Percentiles rank a stretch among this genome's conserved stretches.
These are phyloP conservation scores for Dryocosmus kuriphilus DNA, from an alignment of 2,888 invertebrate genomes.

Conservation along the genomic window DNA sequence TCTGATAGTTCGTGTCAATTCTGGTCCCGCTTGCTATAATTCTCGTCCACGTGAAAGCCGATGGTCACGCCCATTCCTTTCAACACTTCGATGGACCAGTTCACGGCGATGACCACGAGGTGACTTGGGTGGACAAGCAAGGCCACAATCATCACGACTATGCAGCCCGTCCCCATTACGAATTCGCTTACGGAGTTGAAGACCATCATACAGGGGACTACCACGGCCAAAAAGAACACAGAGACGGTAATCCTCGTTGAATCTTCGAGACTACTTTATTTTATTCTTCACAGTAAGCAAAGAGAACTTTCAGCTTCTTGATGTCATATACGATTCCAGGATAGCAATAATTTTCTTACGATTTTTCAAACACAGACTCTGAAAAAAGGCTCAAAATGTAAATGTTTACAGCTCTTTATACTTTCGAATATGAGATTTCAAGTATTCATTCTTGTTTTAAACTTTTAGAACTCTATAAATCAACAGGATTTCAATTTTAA, in stretches of 20 bases:
- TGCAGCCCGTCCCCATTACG: constrained; percentile 73
- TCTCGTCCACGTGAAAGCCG: constrained; percentile 49
- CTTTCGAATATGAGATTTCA: constrained; percentile 13
- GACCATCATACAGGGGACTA: constrained; percentile 75
- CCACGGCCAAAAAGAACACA: constrained; percentile 76
- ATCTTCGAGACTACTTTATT: constrained; percentile 13
- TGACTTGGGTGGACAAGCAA: constrained; percentile 72
- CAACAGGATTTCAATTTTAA: constrained; percentile 22
- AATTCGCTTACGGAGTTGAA: constrained; percentile 73
- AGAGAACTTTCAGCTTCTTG: background rate
- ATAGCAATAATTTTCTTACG: constrained; percentile 11
- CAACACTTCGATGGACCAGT: constrained; percentile 75
- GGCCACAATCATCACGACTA: constrained; percentile 74
- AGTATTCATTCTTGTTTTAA: constrained; percentile 7
- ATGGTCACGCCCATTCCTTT: constrained; percentile 72
- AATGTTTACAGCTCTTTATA: constrained; percentile 23
- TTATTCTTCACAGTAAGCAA: background rate
- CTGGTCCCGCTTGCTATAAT: constrained; percentile 48
- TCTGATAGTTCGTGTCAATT: constrained; percentile 53
- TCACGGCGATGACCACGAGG: constrained; percentile 68
- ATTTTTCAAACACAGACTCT: background rate
- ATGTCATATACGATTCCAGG: background rate
- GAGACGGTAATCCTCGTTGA: constrained; percentile 70
- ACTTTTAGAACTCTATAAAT: constrained; percentile 9
- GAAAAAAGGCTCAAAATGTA: constrained; percentile 4